Evolutionary conservation across 2,888 invertebrate species (phyloP).

Genomic region (Acrobasis suavella): DNA sequence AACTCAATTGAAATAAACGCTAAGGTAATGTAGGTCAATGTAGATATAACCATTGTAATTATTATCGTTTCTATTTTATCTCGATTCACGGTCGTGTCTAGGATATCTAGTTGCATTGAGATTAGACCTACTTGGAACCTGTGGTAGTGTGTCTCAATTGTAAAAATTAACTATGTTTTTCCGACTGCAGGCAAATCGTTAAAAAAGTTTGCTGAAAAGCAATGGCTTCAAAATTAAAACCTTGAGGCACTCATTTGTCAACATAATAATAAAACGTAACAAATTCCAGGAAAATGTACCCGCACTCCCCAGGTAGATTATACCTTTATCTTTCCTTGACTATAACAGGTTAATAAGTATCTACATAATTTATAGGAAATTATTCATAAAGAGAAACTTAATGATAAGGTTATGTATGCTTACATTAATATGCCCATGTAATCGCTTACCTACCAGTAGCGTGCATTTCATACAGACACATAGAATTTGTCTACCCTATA

Average conservation of each 20-base stretch:
- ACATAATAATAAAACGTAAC: background rate
- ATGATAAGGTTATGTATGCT: background rate
- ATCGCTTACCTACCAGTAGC: too few species aligned
- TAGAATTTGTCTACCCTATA: too few species aligned
- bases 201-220: background rate
- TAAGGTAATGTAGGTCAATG: background rate
- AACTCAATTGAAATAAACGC: background rate
- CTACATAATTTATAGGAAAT: background rate
- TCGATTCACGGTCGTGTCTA: background rate
- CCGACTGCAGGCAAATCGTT: background rate
- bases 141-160: too few species aligned
- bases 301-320: background rate
- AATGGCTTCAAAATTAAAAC: background rate
- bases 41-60: background rate
- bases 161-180: too few species aligned
- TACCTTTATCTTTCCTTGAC: background rate
- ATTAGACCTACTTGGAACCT: background rate
- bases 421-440: background rate
- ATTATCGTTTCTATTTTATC: background rate
- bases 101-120: constrained; percentile 2
- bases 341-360: background rate
- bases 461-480: too few species aligned
- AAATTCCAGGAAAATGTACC: background rate
- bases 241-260: background rate
- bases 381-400: background rate